A percentile compares a stretch with the other conserved stretches of the same genome.
These are phyloP conservation scores for Cynoglossus semilaevis DNA, from an alignment of 2,113 vertebrate genomes.

Conservation along the genomic window DNA sequence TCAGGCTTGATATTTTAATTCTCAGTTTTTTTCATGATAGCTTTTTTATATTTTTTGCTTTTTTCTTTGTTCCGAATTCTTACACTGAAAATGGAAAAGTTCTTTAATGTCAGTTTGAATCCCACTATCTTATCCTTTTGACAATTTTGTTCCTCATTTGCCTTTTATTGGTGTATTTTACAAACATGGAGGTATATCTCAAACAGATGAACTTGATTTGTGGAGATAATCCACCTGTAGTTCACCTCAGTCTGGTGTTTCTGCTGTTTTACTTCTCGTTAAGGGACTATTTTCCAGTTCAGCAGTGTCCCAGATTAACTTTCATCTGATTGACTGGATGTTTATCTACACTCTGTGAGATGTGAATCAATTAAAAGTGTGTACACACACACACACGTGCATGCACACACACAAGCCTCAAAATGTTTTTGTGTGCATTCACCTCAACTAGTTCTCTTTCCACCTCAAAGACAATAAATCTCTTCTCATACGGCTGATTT, in stretches of 20 bases:
- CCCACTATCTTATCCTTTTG: too few species aligned
- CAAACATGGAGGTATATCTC: too few species aligned
- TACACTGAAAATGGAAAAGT: too few species aligned
- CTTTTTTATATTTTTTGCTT: too few species aligned
- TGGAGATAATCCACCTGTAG: neutral
- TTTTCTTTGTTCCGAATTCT: too few species aligned
- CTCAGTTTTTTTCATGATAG: too few species aligned
- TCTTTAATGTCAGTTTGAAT: too few species aligned
- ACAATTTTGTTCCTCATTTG: too few species aligned
- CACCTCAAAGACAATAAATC: slow-evolving; percentile 59
- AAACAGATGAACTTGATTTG: too few species aligned
- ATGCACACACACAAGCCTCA: slow-evolving; percentile 8
- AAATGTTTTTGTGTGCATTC: slow-evolving; percentile 43
- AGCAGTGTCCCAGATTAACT: slow-evolving; percentile 35
- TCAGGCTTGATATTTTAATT: too few species aligned
- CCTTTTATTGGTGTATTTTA: too few species aligned
- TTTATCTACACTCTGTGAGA: slow-evolving; percentile 12
- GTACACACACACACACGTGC: slow-evolving; percentile 8
- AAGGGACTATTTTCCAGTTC: slow-evolving; percentile 31
- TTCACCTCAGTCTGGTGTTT: neutral
- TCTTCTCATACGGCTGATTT: slow-evolving; percentile 49
- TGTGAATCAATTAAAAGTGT: neutral
- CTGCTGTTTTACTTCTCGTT: slow-evolving; percentile 16
- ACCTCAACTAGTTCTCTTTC: slow-evolving; percentile 55
- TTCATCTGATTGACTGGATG: slow-evolving; percentile 17